A percentile compares a stretch with the other conserved stretches of the same genome.
These are phyloP conservation scores for Spongilla lacustris DNA, from an alignment of 37 sponge, comb jelly and placozoan genomes.

Conservation along the genomic window DNA sequence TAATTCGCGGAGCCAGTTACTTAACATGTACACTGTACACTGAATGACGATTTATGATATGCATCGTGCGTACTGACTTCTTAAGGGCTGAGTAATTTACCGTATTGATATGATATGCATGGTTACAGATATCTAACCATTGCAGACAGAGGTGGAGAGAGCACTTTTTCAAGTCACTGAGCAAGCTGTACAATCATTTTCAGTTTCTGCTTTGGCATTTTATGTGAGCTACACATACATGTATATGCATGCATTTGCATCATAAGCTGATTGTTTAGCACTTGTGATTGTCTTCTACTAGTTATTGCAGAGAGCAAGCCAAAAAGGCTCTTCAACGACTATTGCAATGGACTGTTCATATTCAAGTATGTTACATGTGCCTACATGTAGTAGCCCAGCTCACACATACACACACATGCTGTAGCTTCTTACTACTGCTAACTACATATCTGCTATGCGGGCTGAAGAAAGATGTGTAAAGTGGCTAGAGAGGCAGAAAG, in stretches of 20 bases:
- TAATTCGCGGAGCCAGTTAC: no score
- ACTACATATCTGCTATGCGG: conserved; percentile 13
- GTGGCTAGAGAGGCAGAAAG: conserved; percentile 18
- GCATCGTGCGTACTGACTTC: no score
- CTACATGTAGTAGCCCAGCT: no score
- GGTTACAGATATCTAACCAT: no score
- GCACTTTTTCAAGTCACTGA: background rate
- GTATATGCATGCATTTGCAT: background rate
- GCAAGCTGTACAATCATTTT: background rate
- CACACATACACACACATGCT: no score
- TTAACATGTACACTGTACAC: no score
- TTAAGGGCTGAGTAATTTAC: no score
- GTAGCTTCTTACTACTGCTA: conserved; percentile 27
- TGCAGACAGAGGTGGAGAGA: background rate
- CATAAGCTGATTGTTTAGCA: no score
- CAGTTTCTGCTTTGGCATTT: background rate
- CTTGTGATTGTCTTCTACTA: no score
- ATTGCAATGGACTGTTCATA: background rate
- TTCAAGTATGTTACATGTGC: conserved; percentile 4
- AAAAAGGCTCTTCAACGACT: conserved; percentile 11
- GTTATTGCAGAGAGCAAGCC: conserved; percentile 2
- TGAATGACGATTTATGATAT: no score
- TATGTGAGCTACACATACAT: background rate
- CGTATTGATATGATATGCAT: no score
- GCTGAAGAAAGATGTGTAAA: conserved; percentile 9